Base-by-base conservation (phyloP, 2,113 vertebrate species). In the Bagarius yarrelli region DNA sequence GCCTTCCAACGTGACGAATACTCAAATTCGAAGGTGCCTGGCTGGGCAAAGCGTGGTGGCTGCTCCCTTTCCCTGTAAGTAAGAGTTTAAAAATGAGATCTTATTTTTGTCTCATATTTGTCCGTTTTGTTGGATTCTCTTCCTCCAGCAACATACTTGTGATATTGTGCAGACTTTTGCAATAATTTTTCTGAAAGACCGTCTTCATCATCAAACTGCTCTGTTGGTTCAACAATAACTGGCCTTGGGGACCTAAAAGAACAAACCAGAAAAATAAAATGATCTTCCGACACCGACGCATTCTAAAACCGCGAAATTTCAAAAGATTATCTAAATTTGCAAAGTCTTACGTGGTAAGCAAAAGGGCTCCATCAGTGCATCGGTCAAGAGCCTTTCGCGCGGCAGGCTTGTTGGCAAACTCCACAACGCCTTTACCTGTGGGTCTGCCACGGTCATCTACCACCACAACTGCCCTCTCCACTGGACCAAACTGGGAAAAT, bases 11-110 rank as follows among this genome's bases (percentile, higher is more conserved):
- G 95, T 71, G 96, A 98, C 16, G 97, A 95, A 86, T 96, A 99
- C 83, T 99, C 98, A 92, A 99, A 99, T 88, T 99, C 98, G 92
- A 99, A 98, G 0, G 97, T 99, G 18, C 98, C 98, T 16, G 98
- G 98, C 63, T 98, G 95, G 85, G 97, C 97, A 88, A 98, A 99
- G 63, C 93, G 95, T 32, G 98, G 96, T 2, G 89, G 92, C 83
- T 96, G 94, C 85, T 96, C 95, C 86, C 97, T 93, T 90, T 99
- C 96, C 90, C 96, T 99, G 89, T 79, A 83, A 8, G 44, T 57
- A 55, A 63, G 16, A 1, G 8, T 18, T 27, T 52, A 27, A 11
- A 30, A 4, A 16, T 14, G 13, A 50, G 16, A 59, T 8, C 25
- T 23, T 50, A 83, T 74, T 66, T 50, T 18, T 25, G 44, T 14